A percentile compares a stretch with the other conserved stretches of the same genome.
Evolutionary conservation across 1,140 invertebrate species (phyloP).

Genomic region (Aphelenchoides besseyi): DNA sequence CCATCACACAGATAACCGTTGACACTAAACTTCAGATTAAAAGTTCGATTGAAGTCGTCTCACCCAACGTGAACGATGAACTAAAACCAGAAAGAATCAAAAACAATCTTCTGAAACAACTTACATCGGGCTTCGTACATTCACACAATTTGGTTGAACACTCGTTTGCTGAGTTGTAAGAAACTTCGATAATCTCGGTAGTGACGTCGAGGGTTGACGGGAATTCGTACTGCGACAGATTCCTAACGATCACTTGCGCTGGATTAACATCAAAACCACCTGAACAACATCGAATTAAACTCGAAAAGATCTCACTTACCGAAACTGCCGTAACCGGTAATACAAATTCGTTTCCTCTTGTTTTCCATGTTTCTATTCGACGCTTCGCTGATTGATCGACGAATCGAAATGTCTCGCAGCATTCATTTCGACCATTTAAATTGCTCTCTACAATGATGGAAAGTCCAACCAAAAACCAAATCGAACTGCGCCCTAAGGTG

Average conservation of each 20-base stretch:
- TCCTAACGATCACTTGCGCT: slow-evolving; percentile 2
- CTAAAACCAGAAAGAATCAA: neutral
- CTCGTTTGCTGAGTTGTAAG: neutral
- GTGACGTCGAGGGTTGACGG: neutral
- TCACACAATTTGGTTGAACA: neutral
- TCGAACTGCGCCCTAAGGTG: no score
- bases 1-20: neutral
- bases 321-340: slow-evolving; percentile 1
- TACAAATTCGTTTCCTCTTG: neutral
- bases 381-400: no score
- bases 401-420: no score
- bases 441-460: no score
- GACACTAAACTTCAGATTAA: no score
- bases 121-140: slow-evolving; percentile 4
- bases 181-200: neutral
- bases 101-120: slow-evolving; percentile 1
- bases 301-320: no score
- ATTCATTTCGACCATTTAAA: no score
- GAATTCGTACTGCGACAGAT: neutral
- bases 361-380: no score
- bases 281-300: no score
- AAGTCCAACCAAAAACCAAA: no score
- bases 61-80: neutral
- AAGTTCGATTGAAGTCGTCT: no score
- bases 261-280: slow-evolving; percentile 2